These are phyloP conservation scores for Actinemys pallida DNA, from an alignment of 2,113 vertebrate species.

Conservation along the genomic window DNA sequence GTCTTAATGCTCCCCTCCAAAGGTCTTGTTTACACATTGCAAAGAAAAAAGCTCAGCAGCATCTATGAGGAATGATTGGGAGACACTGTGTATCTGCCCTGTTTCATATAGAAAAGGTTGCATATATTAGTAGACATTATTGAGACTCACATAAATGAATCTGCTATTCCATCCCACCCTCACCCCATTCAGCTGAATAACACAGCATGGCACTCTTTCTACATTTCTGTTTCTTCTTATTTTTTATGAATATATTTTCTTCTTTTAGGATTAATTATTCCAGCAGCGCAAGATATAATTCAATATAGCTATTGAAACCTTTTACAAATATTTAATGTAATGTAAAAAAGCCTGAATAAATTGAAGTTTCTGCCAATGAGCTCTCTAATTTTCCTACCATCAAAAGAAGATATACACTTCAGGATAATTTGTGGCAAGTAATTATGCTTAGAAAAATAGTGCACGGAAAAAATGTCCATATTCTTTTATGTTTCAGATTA, in stretches of 20 bases:
- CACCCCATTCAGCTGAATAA: not conserved
- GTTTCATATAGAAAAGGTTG: not conserved
- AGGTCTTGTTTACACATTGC: not conserved
- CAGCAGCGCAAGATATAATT: not conserved
- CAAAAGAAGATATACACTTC: not conserved
- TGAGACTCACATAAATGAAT: not conserved
- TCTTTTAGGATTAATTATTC: not conserved
- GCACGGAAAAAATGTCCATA: not conserved
- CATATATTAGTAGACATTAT: not conserved
- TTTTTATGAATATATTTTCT: not conserved
- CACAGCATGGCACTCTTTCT: not conserved
- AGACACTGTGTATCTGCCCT: not conserved
- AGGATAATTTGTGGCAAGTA: not conserved
- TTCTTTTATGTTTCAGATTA: not conserved
- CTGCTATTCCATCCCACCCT: not conserved
- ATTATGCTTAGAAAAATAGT: not conserved
- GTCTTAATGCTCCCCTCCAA: not conserved
- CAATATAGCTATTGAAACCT: not conserved
- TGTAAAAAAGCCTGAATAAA: not conserved
- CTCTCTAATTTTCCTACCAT: not conserved
- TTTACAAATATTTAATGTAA: not conserved
- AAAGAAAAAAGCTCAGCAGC: not conserved
- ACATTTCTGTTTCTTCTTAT: not conserved
- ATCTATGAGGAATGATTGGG: not conserved
- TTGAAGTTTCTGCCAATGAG: not conserved